Evolutionary conservation across 2,113 vertebrate genomes (phyloP), one percentile per base, ranked within the genome.

Genomic region (Carassius carassius): DNA sequence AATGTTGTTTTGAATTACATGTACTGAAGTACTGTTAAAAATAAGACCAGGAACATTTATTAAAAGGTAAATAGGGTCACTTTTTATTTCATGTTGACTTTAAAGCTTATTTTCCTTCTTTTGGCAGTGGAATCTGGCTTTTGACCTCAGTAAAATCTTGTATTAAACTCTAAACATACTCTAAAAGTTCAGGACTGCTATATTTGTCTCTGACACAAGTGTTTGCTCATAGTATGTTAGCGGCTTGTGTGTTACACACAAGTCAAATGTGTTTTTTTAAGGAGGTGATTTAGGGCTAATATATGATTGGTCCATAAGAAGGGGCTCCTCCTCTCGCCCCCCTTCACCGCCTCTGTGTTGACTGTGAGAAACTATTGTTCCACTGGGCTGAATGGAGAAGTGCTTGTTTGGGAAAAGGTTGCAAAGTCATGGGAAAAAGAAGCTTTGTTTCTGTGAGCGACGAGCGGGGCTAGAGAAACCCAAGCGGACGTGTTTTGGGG

Each of bases 391-490:
- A 94, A 90, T 90, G 93, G 91, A 93, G 93, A 91, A 89, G 94
- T 90, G 87, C 91, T 92, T 94, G 89, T 95, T 95, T 94, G 93
- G 94, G 92, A 95, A 96, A 95, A 96, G 95, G 94, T 93, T 96
- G 94, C 89, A 93, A 96, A 96, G 95, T 96, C 96, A 95, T 95
- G 96, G 96, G 96, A 96, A 97, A 93, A 95, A 90, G 89, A 90
- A 91, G 92, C 85, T 92, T 92, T 89, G 92, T 90, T 87, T 89
- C 91, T 93, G 89, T 90, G 86, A 90, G 92, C 92, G 92, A 89
- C 92, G 89, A 89, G 89, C 90, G 93, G 91, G 91, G 89, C 91
- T 90, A 90, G 92, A 94, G 92, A 88, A 82, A 93, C 92, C 87
- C 82, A 76, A 87, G 92, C 84, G 91, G 90, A 94, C 90, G 67